Base-by-base conservation (phyloP, 2,113 vertebrate genomes). In the Peromyscus californicus region DNA sequence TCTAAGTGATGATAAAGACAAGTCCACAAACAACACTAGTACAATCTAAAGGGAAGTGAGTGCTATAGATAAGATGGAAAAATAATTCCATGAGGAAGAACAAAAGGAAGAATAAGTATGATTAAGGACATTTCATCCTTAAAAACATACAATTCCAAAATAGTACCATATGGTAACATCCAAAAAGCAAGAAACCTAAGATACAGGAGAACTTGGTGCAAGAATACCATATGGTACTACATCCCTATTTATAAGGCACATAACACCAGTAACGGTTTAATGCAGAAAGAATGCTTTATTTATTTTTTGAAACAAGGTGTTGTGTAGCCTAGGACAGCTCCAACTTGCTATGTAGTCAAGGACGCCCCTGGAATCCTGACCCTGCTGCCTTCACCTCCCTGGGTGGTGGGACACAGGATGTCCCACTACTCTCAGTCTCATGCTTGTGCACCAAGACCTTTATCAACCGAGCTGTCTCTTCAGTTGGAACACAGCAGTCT, bases 21-120 rank as follows among this genome's bases (percentile, higher is more conserved):
- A 96, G 22, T 69, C 63, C 57, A 86, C 36, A 97, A 95, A 91
- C 91, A 97, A 76, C 29, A 86, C 16, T 70, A 87, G n/a, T 75
- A 96, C 7, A 90, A 79, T 93, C 39, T 69, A 91, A 72, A 93
- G 39, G 72, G 74, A 92, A 48, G 36, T 70, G 9, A 89, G 4
- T 59, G 16, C 45, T 89, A 72, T 42, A 94, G 91, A 87, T 39
- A 59, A 84, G 83, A 92, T 24, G 85, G 69, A 91, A 97, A 86
- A 92, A 95, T 17, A 88, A 96, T 63, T 67, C 61, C 29, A 84
- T 0, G 1, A 94, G 63, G 57, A 87, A 87, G 36, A 48, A 79
- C 36, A 90, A n/a, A 69, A 70, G n/a, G 57, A 89, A 57, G 45
- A 94, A 31, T 42, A 91, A 89, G 12, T 36, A 76, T 72, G 67